phyloP scores from a whole-genome alignment of 2,888 invertebrate genomes.

The Hirtodrosophila trivittata region DNA sequence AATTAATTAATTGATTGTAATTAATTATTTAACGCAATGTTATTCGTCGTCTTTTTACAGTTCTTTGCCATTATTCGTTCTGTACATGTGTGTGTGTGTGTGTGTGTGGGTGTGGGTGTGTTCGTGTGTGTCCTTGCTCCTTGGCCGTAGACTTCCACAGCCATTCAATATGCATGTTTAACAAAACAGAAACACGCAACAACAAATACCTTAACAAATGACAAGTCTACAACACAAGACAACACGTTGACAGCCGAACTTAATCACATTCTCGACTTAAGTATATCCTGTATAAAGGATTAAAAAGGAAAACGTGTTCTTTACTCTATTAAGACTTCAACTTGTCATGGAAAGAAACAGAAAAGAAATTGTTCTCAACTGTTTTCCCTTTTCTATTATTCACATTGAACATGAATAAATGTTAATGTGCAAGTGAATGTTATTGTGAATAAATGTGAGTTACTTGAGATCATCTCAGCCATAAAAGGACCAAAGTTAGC shows the following conservation, averaged over 20 bases:
- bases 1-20: conserved; percentile 82
- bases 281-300: conserved; percentile 13
- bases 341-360: too few relatives aligned
- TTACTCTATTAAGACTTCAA: too few relatives aligned
- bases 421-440: background rate
- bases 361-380: too few relatives aligned
- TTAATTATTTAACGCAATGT: conserved; percentile 78
- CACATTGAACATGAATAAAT: background rate
- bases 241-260: conserved; percentile 26
- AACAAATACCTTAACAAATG: conserved; percentile 43
- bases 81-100: conserved; percentile 3
- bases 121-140: background rate
- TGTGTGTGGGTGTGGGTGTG: conserved; percentile 26
- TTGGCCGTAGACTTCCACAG: conserved; percentile 3
- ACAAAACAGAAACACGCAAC: conserved; percentile 36
- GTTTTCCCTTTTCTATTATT: too few relatives aligned
- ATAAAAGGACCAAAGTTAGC: background rate
- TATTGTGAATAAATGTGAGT: background rate
- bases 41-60: conserved; percentile 55
- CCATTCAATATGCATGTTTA: conserved; percentile 59
- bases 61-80: conserved; percentile 20
- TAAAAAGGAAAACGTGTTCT: background rate
- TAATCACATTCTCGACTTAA: background rate
- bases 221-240: conserved; percentile 41
- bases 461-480: background rate